A percentile compares a stretch with the other conserved stretches of the same genome.
phyloP scores from a whole-genome alignment of 2,888 invertebrate species.

The Omphaloscelis lunosa region DNA sequence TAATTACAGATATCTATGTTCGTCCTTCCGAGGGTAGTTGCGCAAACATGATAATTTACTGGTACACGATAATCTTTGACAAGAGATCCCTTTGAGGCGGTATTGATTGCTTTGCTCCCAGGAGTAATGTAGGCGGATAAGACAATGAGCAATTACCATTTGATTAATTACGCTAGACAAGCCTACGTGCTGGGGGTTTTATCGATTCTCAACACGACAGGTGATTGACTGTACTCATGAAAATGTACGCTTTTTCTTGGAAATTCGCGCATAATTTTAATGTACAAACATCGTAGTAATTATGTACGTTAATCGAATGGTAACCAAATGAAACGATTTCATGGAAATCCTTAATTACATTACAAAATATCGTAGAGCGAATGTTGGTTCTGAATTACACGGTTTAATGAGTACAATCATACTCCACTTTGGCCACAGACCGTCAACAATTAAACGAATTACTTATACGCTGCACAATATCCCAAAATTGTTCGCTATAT shows the following conservation, averaged over 20 bases:
- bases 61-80: conserved; percentile 78
- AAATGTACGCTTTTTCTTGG: conserved; percentile 52
- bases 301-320: conserved; percentile 36
- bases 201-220: conserved; percentile 49
- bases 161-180: conserved; percentile 69
- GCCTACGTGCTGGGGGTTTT: conserved; percentile 49
- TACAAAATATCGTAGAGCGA: conserved; percentile 35
- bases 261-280: conserved; percentile 40
- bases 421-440: not conserved
- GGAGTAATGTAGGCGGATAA: conserved; percentile 65
- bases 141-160: conserved; percentile 74
- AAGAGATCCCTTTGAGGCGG: conserved; percentile 74
- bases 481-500: not conserved
- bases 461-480: conserved; percentile 8
- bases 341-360: conserved; percentile 40
- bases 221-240: conserved; percentile 51
- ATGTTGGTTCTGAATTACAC: conserved; percentile 26
- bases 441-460: conserved; percentile 3
- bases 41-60: conserved; percentile 78
- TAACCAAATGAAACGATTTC: conserved; percentile 42
- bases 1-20: conserved; percentile 69
- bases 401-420: conserved; percentile 36
- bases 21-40: conserved; percentile 64
- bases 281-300: conserved; percentile 44
- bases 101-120: conserved; percentile 78